Percentiles rank a stretch among this genome's conserved stretches.
Conservation (phyloP, 2,113 vertebrate species). For the Festucalex cinctus region DNA sequence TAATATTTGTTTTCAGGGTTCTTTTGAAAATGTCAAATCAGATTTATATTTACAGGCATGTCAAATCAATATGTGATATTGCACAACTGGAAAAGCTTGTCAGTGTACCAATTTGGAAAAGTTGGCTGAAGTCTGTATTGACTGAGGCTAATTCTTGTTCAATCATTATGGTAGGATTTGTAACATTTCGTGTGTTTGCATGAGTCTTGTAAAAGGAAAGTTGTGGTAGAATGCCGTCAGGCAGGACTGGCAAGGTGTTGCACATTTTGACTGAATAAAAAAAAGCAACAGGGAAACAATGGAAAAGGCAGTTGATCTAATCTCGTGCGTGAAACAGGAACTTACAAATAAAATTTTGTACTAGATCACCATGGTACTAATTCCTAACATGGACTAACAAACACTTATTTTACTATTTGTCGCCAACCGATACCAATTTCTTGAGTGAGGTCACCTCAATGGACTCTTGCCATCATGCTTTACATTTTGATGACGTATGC, state of each 20-base stretch:
- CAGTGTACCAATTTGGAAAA: neutral
- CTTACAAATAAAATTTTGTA: neutral
- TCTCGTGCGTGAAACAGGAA: neutral
- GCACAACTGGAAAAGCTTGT: neutral
- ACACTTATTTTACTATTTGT: too few species aligned
- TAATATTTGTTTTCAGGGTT: neutral
- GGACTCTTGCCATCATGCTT: too few species aligned
- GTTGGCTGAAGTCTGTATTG: neutral
- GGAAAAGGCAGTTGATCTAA: neutral
- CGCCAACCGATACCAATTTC: too few species aligned
- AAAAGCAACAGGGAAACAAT: neutral
- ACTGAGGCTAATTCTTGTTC: too few species aligned
- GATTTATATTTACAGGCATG: neutral
- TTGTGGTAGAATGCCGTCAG: constrained; percentile 56
- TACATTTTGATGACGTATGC: too few species aligned
- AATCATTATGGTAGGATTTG: neutral
- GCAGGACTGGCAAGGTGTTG: constrained; percentile 56
- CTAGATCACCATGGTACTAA: too few species aligned
- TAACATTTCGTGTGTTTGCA: neutral
- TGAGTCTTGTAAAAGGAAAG: constrained; percentile 6
- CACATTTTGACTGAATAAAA: neutral
- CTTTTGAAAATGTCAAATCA: neutral
- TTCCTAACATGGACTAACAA: too few species aligned
- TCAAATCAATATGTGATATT: neutral
- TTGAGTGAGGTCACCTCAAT: too few species aligned